Evolutionary conservation across 1,140 invertebrate genomes (phyloP), one percentile per base, ranked within the genome.

Genomic region (Eueides isabella): DNA sequence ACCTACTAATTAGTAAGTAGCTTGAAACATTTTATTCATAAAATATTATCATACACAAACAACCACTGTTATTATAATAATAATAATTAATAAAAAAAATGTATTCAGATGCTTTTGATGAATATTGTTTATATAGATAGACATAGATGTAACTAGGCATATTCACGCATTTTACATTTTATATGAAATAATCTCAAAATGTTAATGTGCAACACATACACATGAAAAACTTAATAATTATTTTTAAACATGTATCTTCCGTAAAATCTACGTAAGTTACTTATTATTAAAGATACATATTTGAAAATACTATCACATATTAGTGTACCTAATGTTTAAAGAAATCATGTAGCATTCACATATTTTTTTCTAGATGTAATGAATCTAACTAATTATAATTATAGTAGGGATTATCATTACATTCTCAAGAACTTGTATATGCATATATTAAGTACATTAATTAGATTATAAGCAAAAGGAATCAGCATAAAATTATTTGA

Each of bases 321-420:
- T n/a, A n/a, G n/a, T n/a, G n/a, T n/a, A n/a, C n/a, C 23, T 55
- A 55, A 55, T 55, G 41, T 67, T 30, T 55, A 67, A 23, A 67
- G 19, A 66, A 3, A 41, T 66, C 29, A 44, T 67, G 33, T 66
- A 66, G 64, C 12, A 44, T 67, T 67, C 44, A 67, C 65, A 23
- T 19, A 26, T 55, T 12, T 26, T n/a, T 26, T 55, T n/a, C 3
- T 55, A 55, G 48, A 55, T 55, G 48, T 55, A 19, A 48, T 6
- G n/a, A 48, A 55, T 19, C 41, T 48, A 7, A 23, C 23, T 11
- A 9, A 19, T 11, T 48, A 9, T 48, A 9, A 48, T 55, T 55
- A 12, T 55, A 9, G 23, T 55, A 11, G 19, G 48, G 11, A 55
- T 26, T 9, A 55, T 55, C 48, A 55, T 44, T 44, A 19, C 5